phyloP scores from a whole-genome alignment of 2,113 vertebrate genomes.

The Takifugu flavidus region DNA sequence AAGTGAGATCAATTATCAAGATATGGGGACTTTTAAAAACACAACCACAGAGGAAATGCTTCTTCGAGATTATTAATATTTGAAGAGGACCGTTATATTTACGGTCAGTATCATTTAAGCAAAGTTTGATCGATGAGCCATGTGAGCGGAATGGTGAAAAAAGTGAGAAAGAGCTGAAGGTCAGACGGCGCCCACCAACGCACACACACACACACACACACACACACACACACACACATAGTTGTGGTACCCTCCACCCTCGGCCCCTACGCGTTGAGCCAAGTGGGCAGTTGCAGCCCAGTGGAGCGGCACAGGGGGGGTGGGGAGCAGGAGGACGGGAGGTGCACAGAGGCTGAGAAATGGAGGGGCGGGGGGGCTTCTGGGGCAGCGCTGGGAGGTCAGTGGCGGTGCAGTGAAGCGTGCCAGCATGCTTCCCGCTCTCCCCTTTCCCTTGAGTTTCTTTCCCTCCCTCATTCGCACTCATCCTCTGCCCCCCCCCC shows the following conservation, averaged over 20 bases:
- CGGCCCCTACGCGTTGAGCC: slow-evolving; percentile 63
- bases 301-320: slow-evolving; percentile 70
- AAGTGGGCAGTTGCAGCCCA: slow-evolving; percentile 75
- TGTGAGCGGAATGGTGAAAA: slow-evolving; percentile 53
- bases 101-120: too few relatives aligned
- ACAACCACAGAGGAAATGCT: too few relatives aligned
- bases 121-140: slow-evolving; percentile 4
- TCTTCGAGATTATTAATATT: too few relatives aligned
- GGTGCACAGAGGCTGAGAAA: slow-evolving; percentile 51
- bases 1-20: too few relatives aligned
- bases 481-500: slow-evolving; percentile 5
- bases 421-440: slow-evolving; percentile 58
- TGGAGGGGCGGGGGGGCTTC: slow-evolving; percentile 34
- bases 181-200: slow-evolving; percentile 32
- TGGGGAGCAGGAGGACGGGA: slow-evolving; percentile 17
- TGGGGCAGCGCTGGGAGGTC: slow-evolving; percentile 66
- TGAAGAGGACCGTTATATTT: too few relatives aligned
- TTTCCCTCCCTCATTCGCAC: slow-evolving; percentile 28
- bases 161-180: slow-evolving; percentile 66
- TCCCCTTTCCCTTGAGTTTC: slow-evolving; percentile 29
- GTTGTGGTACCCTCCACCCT: background rate
- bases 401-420: slow-evolving; percentile 66
- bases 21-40: too few relatives aligned
- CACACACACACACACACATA: slow-evolving; percentile 14
- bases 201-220: slow-evolving; percentile 14